Percentiles rank a stretch among this genome's conserved stretches.
Conservation (phyloP, 1,140 invertebrate genomes). For the Protaetia brevitarsis region DNA sequence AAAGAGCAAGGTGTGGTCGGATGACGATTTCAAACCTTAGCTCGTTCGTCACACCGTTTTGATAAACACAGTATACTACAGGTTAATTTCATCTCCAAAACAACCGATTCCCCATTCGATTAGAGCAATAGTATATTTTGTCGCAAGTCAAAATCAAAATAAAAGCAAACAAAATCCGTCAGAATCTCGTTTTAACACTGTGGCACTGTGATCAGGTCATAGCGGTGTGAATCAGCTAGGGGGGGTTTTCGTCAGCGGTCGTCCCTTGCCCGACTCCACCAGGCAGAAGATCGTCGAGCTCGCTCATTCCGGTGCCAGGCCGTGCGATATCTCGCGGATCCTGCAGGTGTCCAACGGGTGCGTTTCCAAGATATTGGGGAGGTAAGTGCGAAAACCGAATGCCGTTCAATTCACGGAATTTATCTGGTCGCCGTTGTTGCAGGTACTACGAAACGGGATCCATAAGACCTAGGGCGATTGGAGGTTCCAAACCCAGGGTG, state of each 20-base stretch:
- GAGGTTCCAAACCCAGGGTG: constrained; percentile 93
- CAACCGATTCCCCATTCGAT: not conserved
- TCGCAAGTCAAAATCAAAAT: not conserved
- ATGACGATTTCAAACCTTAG: constrained; percentile 49
- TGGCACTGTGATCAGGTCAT: constrained; percentile 69
- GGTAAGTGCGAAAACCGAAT: too few relatives aligned
- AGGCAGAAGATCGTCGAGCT: constrained; percentile 97
- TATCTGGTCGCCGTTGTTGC: constrained; percentile 33
- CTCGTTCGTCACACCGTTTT: constrained; percentile 46
- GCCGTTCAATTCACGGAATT: too few relatives aligned
- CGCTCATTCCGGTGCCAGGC: constrained; percentile 92
- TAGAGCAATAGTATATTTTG: constrained; percentile 3
- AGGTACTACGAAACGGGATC: constrained; percentile 99
- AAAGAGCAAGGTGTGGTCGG: constrained; percentile 42
- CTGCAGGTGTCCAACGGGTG: constrained; percentile 96
- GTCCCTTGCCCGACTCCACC: constrained; percentile 94
- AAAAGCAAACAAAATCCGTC: not conserved
- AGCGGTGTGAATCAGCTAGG: constrained; percentile 98
- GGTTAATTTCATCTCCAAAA: not conserved
- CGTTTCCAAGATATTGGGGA: constrained; percentile 92
- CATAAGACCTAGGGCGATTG: constrained; percentile 92
- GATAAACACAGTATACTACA: constrained; percentile 34
- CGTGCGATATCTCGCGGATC: constrained; percentile 97
- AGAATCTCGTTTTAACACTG: constrained; percentile 24
- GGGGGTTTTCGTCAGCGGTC: constrained; percentile 96